Evolutionary conservation across 1,140 invertebrate genomes (phyloP).

Genomic region (Lordiphosa stackelbergi): DNA sequence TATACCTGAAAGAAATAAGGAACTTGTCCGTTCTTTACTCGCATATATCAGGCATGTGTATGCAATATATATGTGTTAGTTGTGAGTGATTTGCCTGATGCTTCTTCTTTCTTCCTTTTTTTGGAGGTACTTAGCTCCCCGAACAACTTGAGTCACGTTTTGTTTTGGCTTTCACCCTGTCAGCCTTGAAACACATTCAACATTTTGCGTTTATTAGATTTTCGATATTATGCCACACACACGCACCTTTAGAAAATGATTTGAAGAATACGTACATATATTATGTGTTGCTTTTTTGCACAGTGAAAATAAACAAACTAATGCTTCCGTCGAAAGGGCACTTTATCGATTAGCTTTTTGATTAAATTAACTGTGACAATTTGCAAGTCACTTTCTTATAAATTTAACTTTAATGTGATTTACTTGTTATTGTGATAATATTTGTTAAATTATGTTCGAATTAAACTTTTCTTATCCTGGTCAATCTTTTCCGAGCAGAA

Average conservation of each 20-base stretch:
- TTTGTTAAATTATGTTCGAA: slow-evolving; percentile 13
- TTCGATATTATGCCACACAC: slow-evolving; percentile 13
- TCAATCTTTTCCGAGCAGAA: slow-evolving; percentile 40
- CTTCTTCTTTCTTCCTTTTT: neutral
- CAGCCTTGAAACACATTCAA: slow-evolving; percentile 50
- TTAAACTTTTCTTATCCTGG: slow-evolving; percentile 15
- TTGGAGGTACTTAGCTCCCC: neutral
- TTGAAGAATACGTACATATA: neutral
- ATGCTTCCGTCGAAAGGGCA: slow-evolving; percentile 23
- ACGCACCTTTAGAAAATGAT: slow-evolving; percentile 23
- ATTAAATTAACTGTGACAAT: neutral
- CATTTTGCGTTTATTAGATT: slow-evolving; percentile 31
- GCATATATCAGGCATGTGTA: neutral
- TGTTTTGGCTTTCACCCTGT: slow-evolving; percentile 41
- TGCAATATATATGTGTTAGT: too few relatives aligned
- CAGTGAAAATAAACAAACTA: slow-evolving; percentile 6
- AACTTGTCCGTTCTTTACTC: too few relatives aligned
- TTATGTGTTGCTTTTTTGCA: slow-evolving; percentile 7
- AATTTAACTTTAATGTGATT: neutral
- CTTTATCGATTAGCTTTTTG: slow-evolving; percentile 54
- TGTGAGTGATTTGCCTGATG: slow-evolving; percentile 1
- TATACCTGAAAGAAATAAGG: too few relatives aligned
- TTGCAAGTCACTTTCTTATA: neutral
- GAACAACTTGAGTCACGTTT: slow-evolving; percentile 15
- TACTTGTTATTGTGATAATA: slow-evolving; percentile 5